phyloP scores from a whole-genome alignment of 2,113 vertebrate species.

The Cettia cetti region DNA sequence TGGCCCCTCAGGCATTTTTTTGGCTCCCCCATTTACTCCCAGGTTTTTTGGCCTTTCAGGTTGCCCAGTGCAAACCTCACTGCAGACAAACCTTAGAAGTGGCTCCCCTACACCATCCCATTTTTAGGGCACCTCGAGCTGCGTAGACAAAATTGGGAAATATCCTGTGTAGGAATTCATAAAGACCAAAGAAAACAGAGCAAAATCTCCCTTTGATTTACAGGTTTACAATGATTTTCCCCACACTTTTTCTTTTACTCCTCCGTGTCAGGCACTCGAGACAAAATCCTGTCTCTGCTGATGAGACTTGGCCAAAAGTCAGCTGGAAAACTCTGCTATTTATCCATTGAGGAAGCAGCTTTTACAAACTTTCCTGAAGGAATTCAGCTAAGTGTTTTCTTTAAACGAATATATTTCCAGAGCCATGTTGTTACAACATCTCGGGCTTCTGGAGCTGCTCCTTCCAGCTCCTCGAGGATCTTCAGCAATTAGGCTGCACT shows the following conservation, averaged over 20 bases:
- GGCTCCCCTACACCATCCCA: neutral
- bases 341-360: neutral
- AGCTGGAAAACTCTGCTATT: constrained; percentile 1
- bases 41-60: neutral
- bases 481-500: neutral
- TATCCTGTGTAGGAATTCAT: neutral
- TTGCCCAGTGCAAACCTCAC: neutral
- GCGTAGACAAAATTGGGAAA: neutral
- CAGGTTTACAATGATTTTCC: neutral
- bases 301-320: neutral
- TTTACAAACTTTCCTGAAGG: neutral
- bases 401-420: neutral
- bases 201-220: neutral
- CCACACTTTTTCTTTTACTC: neutral
- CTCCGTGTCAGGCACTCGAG: neutral
- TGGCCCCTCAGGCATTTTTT: neutral
- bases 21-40: neutral
- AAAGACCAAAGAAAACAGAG: neutral
- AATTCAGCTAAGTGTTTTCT: constrained; percentile 1
- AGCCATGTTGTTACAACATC: neutral
- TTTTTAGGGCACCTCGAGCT: neutral
- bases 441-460: neutral
- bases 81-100: neutral
- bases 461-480: neutral
- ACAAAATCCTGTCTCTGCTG: neutral